Conservation (phyloP, 2,888 invertebrate genomes). For the Acronicta psi region DNA sequence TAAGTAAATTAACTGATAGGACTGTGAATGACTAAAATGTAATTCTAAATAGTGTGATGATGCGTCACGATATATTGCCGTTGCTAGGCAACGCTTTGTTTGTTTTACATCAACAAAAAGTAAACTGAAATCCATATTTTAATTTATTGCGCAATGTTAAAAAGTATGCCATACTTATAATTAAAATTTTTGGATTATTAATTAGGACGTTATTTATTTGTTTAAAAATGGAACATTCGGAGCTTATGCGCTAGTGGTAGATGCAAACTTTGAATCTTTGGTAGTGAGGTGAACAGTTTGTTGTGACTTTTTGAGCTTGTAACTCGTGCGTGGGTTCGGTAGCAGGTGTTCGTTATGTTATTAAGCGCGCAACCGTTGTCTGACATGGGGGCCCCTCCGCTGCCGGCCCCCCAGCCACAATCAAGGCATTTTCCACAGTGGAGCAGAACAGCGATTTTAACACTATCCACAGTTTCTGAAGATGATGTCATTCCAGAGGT, state of each 20-base stretch:
- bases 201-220: conserved; percentile 14
- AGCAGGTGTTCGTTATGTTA: conserved; percentile 63
- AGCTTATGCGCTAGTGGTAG: conserved; percentile 16
- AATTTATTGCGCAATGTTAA: conserved; percentile 2
- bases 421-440: conserved; percentile 77
- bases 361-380: conserved; percentile 61
- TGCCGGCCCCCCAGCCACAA: conserved; percentile 59
- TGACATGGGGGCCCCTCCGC: conserved; percentile 71
- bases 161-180: conserved; percentile 10
- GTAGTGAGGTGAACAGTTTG: conserved; percentile 42
- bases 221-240: conserved; percentile 7
- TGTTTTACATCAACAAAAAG: conserved; percentile 25
- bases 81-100: conserved; percentile 47
- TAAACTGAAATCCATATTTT: conserved; percentile 3
- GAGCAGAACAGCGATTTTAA: conserved; percentile 77
- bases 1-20: neutral
- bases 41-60: too few species aligned
- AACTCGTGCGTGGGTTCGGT: conserved; percentile 24
- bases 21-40: neutral
- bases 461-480: conserved; percentile 63
- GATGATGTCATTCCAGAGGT: conserved; percentile 63
- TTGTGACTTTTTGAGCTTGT: conserved; percentile 8
- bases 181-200: neutral
- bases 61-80: neutral
- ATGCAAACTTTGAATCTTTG: conserved; percentile 11